Base-by-base conservation (phyloP, 2,888 invertebrate species). In the Agriotes lineatus region DNA sequence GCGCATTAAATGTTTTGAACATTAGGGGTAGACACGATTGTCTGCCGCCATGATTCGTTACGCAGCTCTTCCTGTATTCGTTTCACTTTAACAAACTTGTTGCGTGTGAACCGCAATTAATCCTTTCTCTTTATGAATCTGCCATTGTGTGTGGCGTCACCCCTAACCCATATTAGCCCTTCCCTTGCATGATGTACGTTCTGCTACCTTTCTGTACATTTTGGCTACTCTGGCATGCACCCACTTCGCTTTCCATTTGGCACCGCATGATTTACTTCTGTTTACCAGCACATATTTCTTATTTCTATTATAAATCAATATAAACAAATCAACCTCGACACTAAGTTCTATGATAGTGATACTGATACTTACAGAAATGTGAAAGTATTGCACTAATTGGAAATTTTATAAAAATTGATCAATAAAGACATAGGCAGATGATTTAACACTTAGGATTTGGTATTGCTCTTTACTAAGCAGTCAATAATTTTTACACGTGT, bases 71-170 rank as follows among this genome's bases (percentile, higher is more conserved):
- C 19, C 48, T 59, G 14, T 42, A 37, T 42, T 54, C 42, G 56
- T 63, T 42, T 30, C 25, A 22, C 57, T 58, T 44, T 58, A 45
- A 37, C 33, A 25, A 48, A 58, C 58, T 45, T 65, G 65, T 58
- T 65, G 65, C 58, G 58, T 58, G 45, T 30, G 18, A 54, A 54
- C 30, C 37, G n/a, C 44, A 56, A 63, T 63, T 56, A 63, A 54
- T 62, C 35, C 30, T 19, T 63, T 30, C 45, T 63, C 45, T 56
- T 63, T 54, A 30, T 63, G 14, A 56, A 37, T 39, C 39, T 56
- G 19, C 33, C 30, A 44, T 42, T 56, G 18, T 63, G 37, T 42
- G 63, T 63, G 56, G 63, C 56, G 63, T 56, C 63, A 56, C 56
- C 63, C 54, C 63, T 63, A 18, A 20, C 50, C 35, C 50, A 52